phyloP scores from a whole-genome alignment of 2,797 vertebrate genomes.

The Huso huso region DNA sequence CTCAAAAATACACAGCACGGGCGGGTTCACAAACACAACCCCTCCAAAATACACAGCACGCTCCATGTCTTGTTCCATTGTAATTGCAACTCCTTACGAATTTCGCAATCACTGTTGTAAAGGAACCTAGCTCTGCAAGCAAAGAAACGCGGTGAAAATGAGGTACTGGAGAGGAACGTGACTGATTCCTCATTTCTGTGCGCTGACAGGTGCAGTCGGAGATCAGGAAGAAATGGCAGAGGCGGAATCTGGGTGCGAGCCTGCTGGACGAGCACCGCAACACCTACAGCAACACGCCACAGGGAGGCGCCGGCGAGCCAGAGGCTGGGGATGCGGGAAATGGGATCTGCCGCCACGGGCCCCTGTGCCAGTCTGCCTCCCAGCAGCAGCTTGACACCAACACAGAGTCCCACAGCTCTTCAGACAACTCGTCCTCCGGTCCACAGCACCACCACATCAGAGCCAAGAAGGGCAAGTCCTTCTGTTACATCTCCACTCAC shows the following conservation, averaged over 20 bases:
- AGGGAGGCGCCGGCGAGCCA: conserved; percentile 20
- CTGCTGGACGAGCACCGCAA: conserved; percentile 36
- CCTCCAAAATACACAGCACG: too few relatives aligned
- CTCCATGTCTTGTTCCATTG: too few relatives aligned
- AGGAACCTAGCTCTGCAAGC: too few relatives aligned
- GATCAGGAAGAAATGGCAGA: conserved; percentile 55
- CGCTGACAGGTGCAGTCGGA: conserved; percentile 58
- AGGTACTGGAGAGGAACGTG: too few relatives aligned
- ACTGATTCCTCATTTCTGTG: neutral
- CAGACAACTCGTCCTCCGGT: neutral
- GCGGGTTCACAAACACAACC: too few relatives aligned
- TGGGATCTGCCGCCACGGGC: conserved; percentile 16
- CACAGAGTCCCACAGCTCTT: neutral
- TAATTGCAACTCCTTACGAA: too few relatives aligned
- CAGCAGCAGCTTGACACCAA: neutral
- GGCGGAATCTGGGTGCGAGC: conserved; percentile 40
- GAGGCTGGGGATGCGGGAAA: neutral
- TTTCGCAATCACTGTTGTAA: too few relatives aligned
- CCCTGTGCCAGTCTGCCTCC: conserved; percentile 3
- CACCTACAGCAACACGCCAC: conserved; percentile 37
- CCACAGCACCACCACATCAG: conserved; percentile 19
- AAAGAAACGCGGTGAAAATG: too few relatives aligned
- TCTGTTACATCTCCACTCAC: conserved; percentile 28
- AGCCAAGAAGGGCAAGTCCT: conserved; percentile 24
- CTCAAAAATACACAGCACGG: too few relatives aligned